These are phyloP conservation scores for Sminthurides aquaticus DNA, from an alignment of 2,888 invertebrate species.

Conservation along the genomic window DNA sequence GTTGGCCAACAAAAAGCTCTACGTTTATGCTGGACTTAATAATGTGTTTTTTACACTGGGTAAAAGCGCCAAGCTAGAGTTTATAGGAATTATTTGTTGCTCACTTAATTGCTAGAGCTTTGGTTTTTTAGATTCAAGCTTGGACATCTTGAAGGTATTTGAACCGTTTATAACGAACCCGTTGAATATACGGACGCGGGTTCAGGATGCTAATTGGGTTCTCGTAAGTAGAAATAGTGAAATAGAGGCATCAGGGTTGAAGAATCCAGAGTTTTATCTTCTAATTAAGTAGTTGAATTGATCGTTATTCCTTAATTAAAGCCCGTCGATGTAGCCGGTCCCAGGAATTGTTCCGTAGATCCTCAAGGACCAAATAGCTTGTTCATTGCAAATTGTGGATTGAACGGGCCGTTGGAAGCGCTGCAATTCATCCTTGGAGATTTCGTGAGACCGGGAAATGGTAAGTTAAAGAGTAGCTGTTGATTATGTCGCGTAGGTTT, in stretches of 20 bases:
- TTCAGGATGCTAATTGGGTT: constrained; percentile 23
- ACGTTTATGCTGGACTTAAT: constrained; percentile 37
- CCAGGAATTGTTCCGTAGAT: constrained; percentile 24
- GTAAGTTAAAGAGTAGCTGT: neutral
- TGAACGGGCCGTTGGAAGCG: constrained; percentile 38
- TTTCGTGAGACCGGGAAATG: neutral
- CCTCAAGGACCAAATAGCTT: constrained; percentile 6
- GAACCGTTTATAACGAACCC: constrained; percentile 27
- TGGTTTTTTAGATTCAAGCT: constrained; percentile 20
- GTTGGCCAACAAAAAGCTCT: constrained; percentile 34
- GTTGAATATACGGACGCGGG: constrained; percentile 13
- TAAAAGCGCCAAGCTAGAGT: constrained; percentile 7
- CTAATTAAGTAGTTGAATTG: neutral
- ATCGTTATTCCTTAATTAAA: neutral
- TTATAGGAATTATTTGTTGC: neutral
- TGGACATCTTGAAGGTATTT: constrained; percentile 25
- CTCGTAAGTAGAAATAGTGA: constrained; percentile 23
- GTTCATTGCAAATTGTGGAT: constrained; percentile 38
- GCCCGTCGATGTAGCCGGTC: too few species aligned
- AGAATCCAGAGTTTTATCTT: too few species aligned
- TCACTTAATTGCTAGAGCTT: neutral
- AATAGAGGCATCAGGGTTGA: neutral
- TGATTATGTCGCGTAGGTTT: too few species aligned
- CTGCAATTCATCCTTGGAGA: constrained; percentile 30
- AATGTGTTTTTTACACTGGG: constrained; percentile 36